Percentiles rank a stretch among this genome's conserved stretches.
These are phyloP conservation scores for Ceryle rudis DNA, from an alignment of 2,797 vertebrate genomes.

Conservation along the genomic window DNA sequence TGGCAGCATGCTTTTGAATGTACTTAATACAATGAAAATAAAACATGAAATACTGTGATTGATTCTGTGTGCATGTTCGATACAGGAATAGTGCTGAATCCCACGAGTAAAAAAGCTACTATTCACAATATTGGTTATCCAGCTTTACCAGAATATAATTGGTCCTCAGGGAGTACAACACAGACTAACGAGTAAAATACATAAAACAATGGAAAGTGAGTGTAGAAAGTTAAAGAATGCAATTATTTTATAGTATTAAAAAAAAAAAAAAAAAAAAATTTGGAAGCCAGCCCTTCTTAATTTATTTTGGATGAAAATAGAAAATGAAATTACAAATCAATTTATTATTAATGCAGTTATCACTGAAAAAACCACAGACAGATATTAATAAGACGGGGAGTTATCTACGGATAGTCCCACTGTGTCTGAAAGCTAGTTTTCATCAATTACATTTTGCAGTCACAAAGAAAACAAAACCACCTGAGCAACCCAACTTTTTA, in stretches of 20 bases:
- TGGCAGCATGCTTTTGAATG: not conserved
- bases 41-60: conserved; percentile 19
- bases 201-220: not conserved
- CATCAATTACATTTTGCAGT: not conserved
- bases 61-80: not conserved
- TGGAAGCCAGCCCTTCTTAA: not conserved
- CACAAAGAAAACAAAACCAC: not conserved
- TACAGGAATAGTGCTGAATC: not conserved
- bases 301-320: conserved; percentile 18
- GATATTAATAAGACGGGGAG: not conserved
- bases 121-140: conserved; percentile 21
- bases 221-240: not conserved
- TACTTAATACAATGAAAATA: conserved; percentile 38
- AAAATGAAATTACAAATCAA: not conserved
- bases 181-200: not conserved
- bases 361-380: not conserved
- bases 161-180: not conserved
- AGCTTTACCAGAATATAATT: conserved; percentile 31
- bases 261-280: not conserved
- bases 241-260: not conserved
- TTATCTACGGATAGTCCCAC: not conserved
- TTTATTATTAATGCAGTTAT: not conserved
- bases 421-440: not conserved
- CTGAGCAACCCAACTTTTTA: not conserved
- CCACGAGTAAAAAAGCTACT: not conserved